Evolutionary conservation across 2,888 invertebrate genomes (phyloP), one percentile per base, ranked within the genome.

Genomic region (Hybos culiciformis): DNA sequence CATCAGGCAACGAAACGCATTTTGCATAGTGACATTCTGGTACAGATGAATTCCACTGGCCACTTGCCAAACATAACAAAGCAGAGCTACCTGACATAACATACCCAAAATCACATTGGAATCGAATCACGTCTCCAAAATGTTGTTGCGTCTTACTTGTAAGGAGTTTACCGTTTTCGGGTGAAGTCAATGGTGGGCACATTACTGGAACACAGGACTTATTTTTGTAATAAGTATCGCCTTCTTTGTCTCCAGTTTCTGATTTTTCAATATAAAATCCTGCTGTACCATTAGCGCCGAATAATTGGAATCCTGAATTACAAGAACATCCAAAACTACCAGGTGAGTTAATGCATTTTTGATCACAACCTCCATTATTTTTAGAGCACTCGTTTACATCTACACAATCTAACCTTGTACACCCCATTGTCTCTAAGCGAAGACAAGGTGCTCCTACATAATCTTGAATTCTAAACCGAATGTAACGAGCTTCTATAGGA

Each of bases 91-190:
- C 94, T 46, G 83, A 79, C 77, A 94, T 83, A 1, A 91, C 83
- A 59, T 87, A 91, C 15, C 96, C 96, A 63, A 94, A 93, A 56
- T 91, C 80, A 60, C 96, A 96, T 57, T 90, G 88, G 74, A 94
- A 94, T 50, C 78, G 79, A 0, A 92, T 80, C 33, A 85, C 72
- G 62, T 93, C 92, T 1, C 90, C 88, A 57, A 88, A 93, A 60
- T 92, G 88, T 60, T 83, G 90, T 56, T 80, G 73, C 43, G 73
- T 73, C 56, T 85, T 84, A 1, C 87, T 88, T 0, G 88, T 80
- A 8, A 92, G 62, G 21, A 91, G 68, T 53, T 83, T 74, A 44
- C 91, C 92, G 62, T 91, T 90, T 62, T 88, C 87, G 1, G 91
- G 91, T 4, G 81, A 71, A 23, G 70, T 62, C 32, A 91, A 61